Percentiles rank a stretch among this genome's conserved stretches.
Conservation (phyloP, 2,113 vertebrate species). For the Labrus mixtus region DNA sequence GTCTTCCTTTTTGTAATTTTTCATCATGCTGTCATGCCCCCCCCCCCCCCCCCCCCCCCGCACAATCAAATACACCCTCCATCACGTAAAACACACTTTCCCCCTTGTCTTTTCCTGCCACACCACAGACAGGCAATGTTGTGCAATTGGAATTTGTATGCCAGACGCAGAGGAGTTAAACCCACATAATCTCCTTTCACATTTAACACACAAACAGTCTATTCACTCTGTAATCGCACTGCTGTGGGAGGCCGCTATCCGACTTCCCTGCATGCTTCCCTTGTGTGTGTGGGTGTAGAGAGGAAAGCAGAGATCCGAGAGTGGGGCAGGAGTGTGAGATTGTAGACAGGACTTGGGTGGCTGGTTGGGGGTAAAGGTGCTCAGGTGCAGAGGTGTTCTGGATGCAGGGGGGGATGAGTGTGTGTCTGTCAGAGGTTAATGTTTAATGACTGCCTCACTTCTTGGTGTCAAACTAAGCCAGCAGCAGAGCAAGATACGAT, state of each 20-base stretch:
- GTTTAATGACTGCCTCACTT: constrained; percentile 48
- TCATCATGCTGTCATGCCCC: constrained; percentile 16
- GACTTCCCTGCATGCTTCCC: constrained; percentile 69
- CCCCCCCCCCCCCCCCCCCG: too few species aligned
- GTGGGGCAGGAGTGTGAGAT: constrained; percentile 26
- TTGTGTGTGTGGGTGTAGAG: constrained; percentile 38
- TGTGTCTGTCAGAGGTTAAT: constrained; percentile 34
- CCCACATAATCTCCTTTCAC: constrained; percentile 93
- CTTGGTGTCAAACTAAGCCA: constrained; percentile 54
- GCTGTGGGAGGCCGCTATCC: constrained; percentile 85
- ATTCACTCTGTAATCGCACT: constrained; percentile 84
- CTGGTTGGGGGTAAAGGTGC: constrained; percentile 49
- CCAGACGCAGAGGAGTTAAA: constrained; percentile 90
- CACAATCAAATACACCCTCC: neutral
- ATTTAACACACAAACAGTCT: constrained; percentile 85
- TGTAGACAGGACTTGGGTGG: constrained; percentile 61
- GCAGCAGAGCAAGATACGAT: constrained; percentile 26
- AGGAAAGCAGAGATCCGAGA: constrained; percentile 31
- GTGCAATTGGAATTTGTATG: constrained; percentile 88
- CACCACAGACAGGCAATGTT: constrained; percentile 80
- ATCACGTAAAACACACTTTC: constrained; percentile 12
- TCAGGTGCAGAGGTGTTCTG: constrained; percentile 56
- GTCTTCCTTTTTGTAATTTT: constrained; percentile 68
- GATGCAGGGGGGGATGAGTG: constrained; percentile 24
- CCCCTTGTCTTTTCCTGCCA: constrained; percentile 35